Conservation (phyloP, 2,888 invertebrate genomes). For the Phanerotoma sp. region DNA sequence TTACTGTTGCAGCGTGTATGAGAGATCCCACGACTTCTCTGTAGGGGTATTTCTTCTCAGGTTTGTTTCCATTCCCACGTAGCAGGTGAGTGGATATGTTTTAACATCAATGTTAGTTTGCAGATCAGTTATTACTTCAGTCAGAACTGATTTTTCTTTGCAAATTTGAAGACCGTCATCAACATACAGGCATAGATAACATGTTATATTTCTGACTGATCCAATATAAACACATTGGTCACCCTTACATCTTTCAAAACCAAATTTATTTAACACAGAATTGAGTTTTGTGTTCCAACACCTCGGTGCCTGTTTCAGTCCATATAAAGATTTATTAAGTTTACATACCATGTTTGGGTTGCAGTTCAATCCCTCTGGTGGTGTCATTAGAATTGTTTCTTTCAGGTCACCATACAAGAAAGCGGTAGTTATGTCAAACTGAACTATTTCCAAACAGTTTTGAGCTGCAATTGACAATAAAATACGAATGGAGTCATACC, state of each 20-base stretch:
- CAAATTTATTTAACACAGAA: conserved; percentile 15
- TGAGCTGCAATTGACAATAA: conserved; percentile 33
- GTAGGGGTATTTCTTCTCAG: not conserved
- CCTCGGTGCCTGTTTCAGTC: conserved; percentile 31
- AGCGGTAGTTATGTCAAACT: conserved; percentile 39
- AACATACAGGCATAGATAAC: not conserved
- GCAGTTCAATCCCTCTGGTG: conserved; percentile 27
- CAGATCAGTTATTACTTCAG: not conserved
- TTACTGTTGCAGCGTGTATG: not conserved
- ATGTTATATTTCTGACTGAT: not conserved
- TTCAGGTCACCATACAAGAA: conserved; percentile 38
- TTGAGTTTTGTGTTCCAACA: conserved; percentile 26
- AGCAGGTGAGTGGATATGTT: conserved; percentile 11
- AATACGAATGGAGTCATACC: conserved; percentile 36
- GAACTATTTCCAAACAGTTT: conserved; percentile 23
- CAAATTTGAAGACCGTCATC: not conserved
- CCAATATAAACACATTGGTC: not conserved
- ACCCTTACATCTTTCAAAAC: conserved; percentile 8
- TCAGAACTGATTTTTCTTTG: not conserved
- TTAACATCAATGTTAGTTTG: not conserved
- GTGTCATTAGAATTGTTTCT: conserved; percentile 32
- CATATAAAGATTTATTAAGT: conserved; percentile 28
- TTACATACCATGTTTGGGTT: conserved; percentile 19
- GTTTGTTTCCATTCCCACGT: not conserved
- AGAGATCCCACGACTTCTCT: conserved; percentile 9